Conservation (phyloP, 2,888 invertebrate species). For the Schizaphis graminum region DNA sequence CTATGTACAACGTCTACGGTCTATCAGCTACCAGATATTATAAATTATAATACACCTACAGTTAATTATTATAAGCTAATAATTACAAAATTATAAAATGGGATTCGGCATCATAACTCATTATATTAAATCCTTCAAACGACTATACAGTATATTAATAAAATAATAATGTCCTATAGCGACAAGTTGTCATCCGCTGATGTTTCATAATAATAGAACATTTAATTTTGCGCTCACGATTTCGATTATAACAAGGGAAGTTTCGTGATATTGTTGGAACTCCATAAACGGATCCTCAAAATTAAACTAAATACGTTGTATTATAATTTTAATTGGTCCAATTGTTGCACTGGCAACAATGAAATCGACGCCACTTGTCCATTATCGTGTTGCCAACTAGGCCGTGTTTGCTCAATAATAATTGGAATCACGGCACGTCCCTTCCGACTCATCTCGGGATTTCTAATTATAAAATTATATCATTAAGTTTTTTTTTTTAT, state of each 20-base stretch:
- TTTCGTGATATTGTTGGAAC: background rate
- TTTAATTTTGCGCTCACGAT: background rate
- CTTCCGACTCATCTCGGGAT: background rate
- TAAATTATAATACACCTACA: background rate
- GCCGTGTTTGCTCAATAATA: conserved; percentile 43
- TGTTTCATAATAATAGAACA: background rate
- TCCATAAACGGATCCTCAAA: background rate
- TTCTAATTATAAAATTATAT: conserved; percentile 42
- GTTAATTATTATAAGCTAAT: background rate
- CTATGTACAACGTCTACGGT: background rate
- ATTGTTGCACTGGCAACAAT: background rate
- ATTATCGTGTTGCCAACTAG: conserved; percentile 40
- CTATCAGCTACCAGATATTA: background rate
- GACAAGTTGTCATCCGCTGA: background rate
- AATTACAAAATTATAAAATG: background rate
- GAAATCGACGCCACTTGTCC: background rate
- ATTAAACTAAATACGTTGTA: background rate
- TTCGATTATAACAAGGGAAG: background rate
- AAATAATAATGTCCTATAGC: background rate
- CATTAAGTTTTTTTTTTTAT: background rate
- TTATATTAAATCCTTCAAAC: background rate
- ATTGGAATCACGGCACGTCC: conserved; percentile 12
- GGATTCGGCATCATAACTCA: background rate
- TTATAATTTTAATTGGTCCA: background rate
- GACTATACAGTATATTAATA: background rate